These are phyloP conservation scores for Sesamia inferens DNA, from an alignment of 2,888 invertebrate species.

Conservation along the genomic window DNA sequence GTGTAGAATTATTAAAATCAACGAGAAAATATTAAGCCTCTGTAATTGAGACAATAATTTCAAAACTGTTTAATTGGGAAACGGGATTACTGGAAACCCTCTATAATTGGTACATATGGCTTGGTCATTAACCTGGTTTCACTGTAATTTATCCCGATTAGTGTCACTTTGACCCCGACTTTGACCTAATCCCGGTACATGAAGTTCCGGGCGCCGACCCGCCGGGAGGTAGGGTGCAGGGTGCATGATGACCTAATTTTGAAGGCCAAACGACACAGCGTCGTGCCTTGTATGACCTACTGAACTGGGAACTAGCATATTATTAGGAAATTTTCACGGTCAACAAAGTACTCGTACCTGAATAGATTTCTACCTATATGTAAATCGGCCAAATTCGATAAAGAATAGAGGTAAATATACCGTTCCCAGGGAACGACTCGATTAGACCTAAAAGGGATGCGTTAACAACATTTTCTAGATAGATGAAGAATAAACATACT, in stretches of 20 bases:
- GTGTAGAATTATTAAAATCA: too few species aligned
- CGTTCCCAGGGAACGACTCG: too few species aligned
- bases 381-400: too few species aligned
- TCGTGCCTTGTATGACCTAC: slow-evolving; percentile 30
- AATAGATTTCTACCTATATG: background rate
- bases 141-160: background rate
- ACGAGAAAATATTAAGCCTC: too few species aligned
- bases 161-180: background rate
- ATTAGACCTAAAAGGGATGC: too few species aligned
- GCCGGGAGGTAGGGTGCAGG: background rate
- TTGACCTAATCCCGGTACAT: background rate
- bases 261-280: slow-evolving; percentile 22
- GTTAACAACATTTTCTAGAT: too few species aligned
- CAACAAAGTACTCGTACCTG: background rate
- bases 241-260: slow-evolving; percentile 31
- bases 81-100: too few species aligned
- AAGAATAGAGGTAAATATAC: background rate
- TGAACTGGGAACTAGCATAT: slow-evolving; percentile 22
- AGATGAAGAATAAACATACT: too few species aligned
- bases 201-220: background rate
- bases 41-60: too few species aligned
- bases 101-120: too few species aligned
- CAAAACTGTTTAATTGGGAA: too few species aligned
- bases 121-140: too few species aligned
- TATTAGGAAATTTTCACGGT: slow-evolving; percentile 10